These are phyloP conservation scores for Baronia brevicornis DNA, from an alignment of 2,888 invertebrate genomes.

Conservation along the genomic window DNA sequence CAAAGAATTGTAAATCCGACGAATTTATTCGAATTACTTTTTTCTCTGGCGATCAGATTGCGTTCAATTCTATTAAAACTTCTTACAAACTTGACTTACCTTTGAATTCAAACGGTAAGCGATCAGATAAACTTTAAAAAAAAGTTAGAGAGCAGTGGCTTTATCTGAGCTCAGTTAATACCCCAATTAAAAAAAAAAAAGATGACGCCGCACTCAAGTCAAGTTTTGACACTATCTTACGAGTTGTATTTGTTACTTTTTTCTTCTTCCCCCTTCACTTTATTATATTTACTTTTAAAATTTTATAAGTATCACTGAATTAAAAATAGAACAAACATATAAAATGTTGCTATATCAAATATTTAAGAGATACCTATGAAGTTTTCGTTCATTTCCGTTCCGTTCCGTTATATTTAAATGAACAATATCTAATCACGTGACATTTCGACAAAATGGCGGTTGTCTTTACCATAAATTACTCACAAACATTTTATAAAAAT, in stretches of 20 bases:
- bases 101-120: constrained; percentile 72
- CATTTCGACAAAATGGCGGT: too few relatives aligned
- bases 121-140: constrained; percentile 61
- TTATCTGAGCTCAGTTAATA: constrained; percentile 70
- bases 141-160: constrained; percentile 48
- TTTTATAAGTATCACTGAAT: too few relatives aligned
- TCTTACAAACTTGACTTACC: constrained; percentile 61
- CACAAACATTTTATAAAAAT: too few relatives aligned
- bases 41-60: constrained; percentile 58
- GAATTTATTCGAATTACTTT: constrained; percentile 27
- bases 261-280: constrained; percentile 12
- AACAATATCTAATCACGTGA: too few relatives aligned
- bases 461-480: too few relatives aligned
- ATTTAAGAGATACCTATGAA: too few relatives aligned
- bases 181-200: constrained; percentile 70
- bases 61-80: constrained; percentile 67
- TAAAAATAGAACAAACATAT: too few relatives aligned
- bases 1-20: constrained; percentile 11
- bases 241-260: constrained; percentile 18
- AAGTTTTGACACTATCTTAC: constrained; percentile 23
- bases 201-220: constrained; percentile 40
- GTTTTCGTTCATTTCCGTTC: too few relatives aligned
- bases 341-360: too few relatives aligned
- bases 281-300: constrained; percentile 11
- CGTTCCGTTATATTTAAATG: too few relatives aligned